Evolutionary conservation across 2,888 invertebrate genomes (phyloP), one percentile per base, ranked within the genome.

Genomic region (Gandaritis pyraliata): DNA sequence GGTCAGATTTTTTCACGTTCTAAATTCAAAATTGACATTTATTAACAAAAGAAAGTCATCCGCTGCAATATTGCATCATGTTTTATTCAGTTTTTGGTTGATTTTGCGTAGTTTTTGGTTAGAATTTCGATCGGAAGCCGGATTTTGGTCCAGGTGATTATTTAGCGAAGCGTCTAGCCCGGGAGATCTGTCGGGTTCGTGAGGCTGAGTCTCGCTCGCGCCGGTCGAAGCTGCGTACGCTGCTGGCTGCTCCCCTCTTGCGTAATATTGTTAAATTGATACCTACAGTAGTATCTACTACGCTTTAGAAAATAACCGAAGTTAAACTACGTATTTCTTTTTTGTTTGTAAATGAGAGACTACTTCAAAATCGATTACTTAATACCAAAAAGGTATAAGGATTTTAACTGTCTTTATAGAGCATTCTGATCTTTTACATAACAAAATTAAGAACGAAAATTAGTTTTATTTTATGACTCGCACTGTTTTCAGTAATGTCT

Each of bases 211-310:
- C 87, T 75, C 76, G 80, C 77, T 75, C 78, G 81, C 69, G 76
- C 65, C 78, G 77, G 79, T 89, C 80, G 91, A 86, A 90, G 89
- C 88, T 86, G 72, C 89, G 73, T 88, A 88, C 65, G 72, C 78
- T 81, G 82, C 78, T 69, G 76, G 82, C 78, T 69, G 76, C 81
- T 83, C 84, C 85, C 86, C 89, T 87, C 90, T 91, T 91, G 91
- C 91, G 90, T 91, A 91, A 75, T 72, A 86, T 84, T 84, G 82
- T 83, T 81, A 61, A 65, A 66, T 68, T 68, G 61, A 63, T 61
- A 73, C 77, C 43, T 43, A 43, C 16, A 80, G 72, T 76, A 60
- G 47, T 45, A 57, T 60, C 50, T 30, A 47, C 55, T 65, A 55
- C 41, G 48, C 46, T 49, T 61, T 23, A 23, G 50, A 53, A 45